Evolutionary conservation across 2,797 vertebrate species (phyloP).

Genomic region (Sitta carolinensis): DNA sequence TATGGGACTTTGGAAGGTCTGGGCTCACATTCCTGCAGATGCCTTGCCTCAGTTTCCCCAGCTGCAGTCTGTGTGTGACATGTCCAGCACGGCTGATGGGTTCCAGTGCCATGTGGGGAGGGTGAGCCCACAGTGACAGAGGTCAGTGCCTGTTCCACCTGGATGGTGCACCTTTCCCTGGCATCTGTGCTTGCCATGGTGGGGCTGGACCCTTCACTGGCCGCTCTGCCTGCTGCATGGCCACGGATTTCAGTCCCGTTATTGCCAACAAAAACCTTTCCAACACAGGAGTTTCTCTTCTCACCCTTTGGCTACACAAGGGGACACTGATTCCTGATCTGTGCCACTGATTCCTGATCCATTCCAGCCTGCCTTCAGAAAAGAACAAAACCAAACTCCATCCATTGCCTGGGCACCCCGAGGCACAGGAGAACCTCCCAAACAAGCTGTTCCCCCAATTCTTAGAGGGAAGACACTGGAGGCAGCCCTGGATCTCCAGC

Average conservation of each 20-base stretch:
- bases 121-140: neutral
- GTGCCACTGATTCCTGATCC: neutral
- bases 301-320: neutral
- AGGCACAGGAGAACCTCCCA: neutral
- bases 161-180: neutral
- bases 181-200: fast-evolving
- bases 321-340: neutral
- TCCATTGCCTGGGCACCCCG: neutral
- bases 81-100: fast-evolving
- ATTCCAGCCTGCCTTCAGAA: neutral
- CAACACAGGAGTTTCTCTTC: neutral
- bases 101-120: neutral
- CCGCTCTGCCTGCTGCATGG: neutral
- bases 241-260: fast-evolving
- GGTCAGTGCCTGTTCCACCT: neutral
- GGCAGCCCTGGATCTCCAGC: neutral
- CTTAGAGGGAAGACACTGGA: neutral
- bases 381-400: neutral
- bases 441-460: conserved; percentile 2
- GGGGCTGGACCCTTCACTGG: fast-evolving
- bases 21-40: neutral
- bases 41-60: neutral
- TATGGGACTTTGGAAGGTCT: neutral
- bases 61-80: fast-evolving
- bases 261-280: neutral